Evolutionary conservation across 1,140 invertebrate species (phyloP).

Genomic region (Nomia melanderi): DNA sequence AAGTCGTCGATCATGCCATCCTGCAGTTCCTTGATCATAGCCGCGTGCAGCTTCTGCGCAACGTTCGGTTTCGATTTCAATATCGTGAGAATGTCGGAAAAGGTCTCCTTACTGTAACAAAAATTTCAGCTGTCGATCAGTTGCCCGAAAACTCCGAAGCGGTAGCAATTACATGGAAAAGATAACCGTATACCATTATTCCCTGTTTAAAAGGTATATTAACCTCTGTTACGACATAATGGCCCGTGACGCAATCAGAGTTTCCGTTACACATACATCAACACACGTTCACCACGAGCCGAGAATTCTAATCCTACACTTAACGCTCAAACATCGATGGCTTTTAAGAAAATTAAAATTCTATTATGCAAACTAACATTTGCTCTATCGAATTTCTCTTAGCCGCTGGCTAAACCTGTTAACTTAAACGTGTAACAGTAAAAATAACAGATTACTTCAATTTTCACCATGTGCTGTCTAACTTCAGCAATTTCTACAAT

Average conservation of each 20-base stretch:
- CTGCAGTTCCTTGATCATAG: constrained; percentile 59
- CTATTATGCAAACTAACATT: too few relatives aligned
- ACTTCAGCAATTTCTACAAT: too few relatives aligned
- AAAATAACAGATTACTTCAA: too few relatives aligned
- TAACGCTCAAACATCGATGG: too few relatives aligned
- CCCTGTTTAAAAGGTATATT: not conserved
- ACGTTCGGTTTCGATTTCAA: constrained; percentile 54
- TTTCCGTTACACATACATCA: not conserved
- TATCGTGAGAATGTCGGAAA: constrained; percentile 59
- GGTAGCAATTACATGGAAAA: not conserved
- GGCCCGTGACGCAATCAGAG: not conserved
- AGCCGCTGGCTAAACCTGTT: too few relatives aligned
- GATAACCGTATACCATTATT: not conserved
- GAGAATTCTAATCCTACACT: too few relatives aligned
- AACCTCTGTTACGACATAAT: not conserved
- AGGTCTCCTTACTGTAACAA: constrained; percentile 65
- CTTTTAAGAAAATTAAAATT: too few relatives aligned
- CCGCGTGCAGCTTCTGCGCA: constrained; percentile 59
- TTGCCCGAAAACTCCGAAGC: not conserved
- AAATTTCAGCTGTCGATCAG: not conserved
- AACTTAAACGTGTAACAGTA: too few relatives aligned
- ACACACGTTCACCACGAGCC: not conserved
- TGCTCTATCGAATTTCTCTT: too few relatives aligned
- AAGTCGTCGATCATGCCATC: constrained; percentile 60
- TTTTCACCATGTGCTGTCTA: too few relatives aligned